phyloP scores from a whole-genome alignment of 2,113 vertebrate genomes.

The Seriola rivoliana region DNA sequence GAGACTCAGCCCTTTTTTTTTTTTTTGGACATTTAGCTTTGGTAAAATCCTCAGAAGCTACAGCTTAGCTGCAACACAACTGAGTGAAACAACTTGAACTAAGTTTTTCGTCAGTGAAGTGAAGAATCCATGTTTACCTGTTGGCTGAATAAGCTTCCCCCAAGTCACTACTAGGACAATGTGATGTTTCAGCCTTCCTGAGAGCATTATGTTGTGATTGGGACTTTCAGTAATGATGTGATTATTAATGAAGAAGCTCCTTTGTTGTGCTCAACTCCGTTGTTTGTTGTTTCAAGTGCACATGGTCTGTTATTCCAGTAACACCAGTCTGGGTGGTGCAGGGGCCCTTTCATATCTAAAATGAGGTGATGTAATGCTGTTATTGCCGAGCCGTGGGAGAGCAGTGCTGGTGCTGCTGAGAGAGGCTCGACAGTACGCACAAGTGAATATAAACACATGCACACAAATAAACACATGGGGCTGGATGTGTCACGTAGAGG shows the following conservation, averaged over 20 bases:
- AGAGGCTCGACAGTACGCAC: background rate
- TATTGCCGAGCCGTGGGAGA: background rate
- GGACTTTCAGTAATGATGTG: conserved; percentile 1
- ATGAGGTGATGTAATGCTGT: conserved; percentile 14
- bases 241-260: background rate
- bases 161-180: no score
- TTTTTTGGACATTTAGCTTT: no score
- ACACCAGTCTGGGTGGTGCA: background rate
- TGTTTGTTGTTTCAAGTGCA: background rate
- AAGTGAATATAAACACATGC: conserved; percentile 22
- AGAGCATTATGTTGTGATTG: no score
- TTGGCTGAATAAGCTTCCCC: no score
- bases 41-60: no score
- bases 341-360: background rate
- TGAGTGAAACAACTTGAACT: no score
- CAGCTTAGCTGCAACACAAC: no score
- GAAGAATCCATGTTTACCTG: no score
- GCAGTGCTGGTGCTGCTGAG: background rate
- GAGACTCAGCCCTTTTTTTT: no score
- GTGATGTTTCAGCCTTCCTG: no score
- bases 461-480: conserved; percentile 23
- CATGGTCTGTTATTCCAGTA: background rate
- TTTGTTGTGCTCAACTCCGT: background rate
- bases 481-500: conserved; percentile 42
- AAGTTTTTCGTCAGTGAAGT: no score